Base-by-base conservation (phyloP, 2,113 vertebrate species). In the Mormyrus lacerda region DNA sequence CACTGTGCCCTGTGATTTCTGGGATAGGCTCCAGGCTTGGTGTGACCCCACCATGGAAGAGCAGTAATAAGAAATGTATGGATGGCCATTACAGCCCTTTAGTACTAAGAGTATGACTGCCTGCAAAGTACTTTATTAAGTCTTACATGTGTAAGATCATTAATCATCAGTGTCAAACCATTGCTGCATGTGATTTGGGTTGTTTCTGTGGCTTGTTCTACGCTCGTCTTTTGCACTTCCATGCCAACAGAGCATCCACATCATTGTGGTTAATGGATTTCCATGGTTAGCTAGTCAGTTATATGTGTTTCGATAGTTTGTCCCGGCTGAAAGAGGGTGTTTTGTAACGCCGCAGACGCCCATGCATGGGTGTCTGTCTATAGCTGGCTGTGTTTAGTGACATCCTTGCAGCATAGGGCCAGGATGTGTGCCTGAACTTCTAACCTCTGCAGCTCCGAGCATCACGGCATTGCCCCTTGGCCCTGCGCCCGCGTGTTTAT, bases 331-430 rank as follows among this genome's bases (percentile, higher is more conserved):
- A 89, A 73, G 48, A 82, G 35, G 90, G 19, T 51, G 9, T 84
- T 45, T 89, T 45, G 88, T 90, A 91, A 89, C 27, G 53, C 85
- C 79, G 45, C 84, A 47, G 79, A 90, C 88, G 91, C 91, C 91
- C 90, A 6, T 93, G 90, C 51, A 91, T n/a, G 91, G 19, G 92
- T 94, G 93, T 94, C 89, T 91, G 93, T 93, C 88, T 50, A 44
- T 89, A 92, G 89, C 90, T 90, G 90, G 89, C 89, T 61, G 53
- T 92, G 91, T 92, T 93, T 90, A 91, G 91, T 76, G 91, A 89
- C 90, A 91, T 89, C 91, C 91, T 87, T 85, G 79, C 91, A 55
- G 91, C 92, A 92, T 91, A 93, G 91, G 17, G 82, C 88, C 84
- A 47, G 89, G 90, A 91, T 92, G 93, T 92, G 91, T 44, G 39